These are phyloP conservation scores for Neodiprion fabricii DNA, from an alignment of 1,140 invertebrate species.

Conservation along the genomic window DNA sequence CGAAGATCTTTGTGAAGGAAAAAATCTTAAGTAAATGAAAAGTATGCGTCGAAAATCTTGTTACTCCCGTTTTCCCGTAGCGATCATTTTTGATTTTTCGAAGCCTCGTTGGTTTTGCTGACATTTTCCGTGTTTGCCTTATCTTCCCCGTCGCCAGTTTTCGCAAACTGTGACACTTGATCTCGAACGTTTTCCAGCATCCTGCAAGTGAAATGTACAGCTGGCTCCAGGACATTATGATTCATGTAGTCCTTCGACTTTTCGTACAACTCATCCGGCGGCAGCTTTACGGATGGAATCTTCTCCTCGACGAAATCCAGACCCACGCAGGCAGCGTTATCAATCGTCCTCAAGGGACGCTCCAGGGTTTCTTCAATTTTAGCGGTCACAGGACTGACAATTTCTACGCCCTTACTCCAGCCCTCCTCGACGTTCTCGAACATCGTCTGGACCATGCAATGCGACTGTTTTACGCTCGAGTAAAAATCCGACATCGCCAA, in stretches of 20 bases:
- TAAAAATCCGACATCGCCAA: slow-evolving; percentile 38
- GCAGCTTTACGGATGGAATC: slow-evolving; percentile 59
- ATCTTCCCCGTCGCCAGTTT: too few species aligned
- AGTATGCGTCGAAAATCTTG: too few species aligned
- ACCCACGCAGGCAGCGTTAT: slow-evolving; percentile 57
- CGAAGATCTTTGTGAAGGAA: too few species aligned
- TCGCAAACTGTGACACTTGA: too few species aligned
- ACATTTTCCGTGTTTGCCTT: too few species aligned
- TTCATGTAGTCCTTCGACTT: slow-evolving; percentile 31
- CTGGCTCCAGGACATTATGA: not conserved
- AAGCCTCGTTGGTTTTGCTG: too few species aligned
- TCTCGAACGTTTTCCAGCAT: not conserved
- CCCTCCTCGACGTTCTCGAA: slow-evolving; percentile 37
- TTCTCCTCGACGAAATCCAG: slow-evolving; percentile 61
- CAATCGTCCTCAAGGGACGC: slow-evolving; percentile 58
- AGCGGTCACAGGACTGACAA: slow-evolving; percentile 40
- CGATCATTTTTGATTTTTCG: too few species aligned
- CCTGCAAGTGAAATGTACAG: not conserved
- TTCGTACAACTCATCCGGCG: slow-evolving; percentile 47
- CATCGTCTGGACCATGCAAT: slow-evolving; percentile 37
- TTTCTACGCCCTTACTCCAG: slow-evolving; percentile 38
- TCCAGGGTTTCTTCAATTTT: slow-evolving; percentile 46
- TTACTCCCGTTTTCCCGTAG: too few species aligned
- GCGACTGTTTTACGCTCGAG: slow-evolving; percentile 36
- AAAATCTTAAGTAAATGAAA: too few species aligned